Evolutionary conservation across 2,888 invertebrate species (phyloP), one percentile per base, ranked within the genome.

Genomic region (Eupithecia dodoneata): DNA sequence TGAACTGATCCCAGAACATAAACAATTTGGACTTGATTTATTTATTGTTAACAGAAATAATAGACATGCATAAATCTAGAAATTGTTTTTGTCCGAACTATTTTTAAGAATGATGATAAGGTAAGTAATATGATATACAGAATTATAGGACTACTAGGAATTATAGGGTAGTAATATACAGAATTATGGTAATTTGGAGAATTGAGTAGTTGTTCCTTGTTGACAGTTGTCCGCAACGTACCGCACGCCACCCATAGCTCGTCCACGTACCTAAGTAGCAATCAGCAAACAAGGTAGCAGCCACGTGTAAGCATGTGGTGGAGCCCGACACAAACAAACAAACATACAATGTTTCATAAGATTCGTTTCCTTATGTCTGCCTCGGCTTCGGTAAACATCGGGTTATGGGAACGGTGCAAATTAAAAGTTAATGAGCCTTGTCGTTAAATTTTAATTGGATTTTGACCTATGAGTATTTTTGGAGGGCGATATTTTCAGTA

Each of bases 291-390:
- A 70, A 70, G 45, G 67, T 18, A 45, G 4, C 44, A 18, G 7
- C 41, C 69, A 44, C 12, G 45, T 15, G 66, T 12, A 15, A 30
- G 12, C 71, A 66, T n/a, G 52, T 67, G 71, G 49, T 42, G 10
- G 1, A n/a, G 52, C 74, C 9, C 55, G 55, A 55, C 18, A 9
- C 72, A 72, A 74, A 78, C 75, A 73, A 76, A 75, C 74, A 78
- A 70, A 74, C 79, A 72, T 76, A 79, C 79, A 79, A 73, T 76
- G 79, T 79, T 74, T 55, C 72, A 49, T 74, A 73, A 76, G 78
- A 69, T 78, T 72, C 72, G 74, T 71, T 78, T 79, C 79, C 79
- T 74, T 70, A 76, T 76, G 71, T 73, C 75, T 73, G 71, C 44
- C 41, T 70, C 12, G 66, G 30, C 59, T 63, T 30, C 18, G 59